phyloP scores from a whole-genome alignment of 1,140 invertebrate genomes.

The Pseudomyrmex cubaensis region DNA sequence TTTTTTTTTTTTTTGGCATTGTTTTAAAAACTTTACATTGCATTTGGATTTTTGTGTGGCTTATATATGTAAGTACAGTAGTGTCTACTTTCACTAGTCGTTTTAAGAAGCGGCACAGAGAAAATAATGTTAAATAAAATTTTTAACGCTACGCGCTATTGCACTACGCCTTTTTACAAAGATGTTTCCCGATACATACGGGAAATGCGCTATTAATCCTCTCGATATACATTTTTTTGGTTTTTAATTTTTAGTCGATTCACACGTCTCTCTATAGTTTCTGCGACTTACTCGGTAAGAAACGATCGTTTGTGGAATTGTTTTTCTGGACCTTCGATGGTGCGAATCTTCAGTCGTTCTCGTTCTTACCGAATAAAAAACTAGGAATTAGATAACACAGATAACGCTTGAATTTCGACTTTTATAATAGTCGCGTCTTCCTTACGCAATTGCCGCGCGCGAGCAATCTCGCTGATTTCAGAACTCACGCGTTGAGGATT shows the following conservation, averaged over 20 bases:
- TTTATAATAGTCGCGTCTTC: neutral
- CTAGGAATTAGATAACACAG: conserved; percentile 40
- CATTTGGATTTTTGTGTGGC: neutral
- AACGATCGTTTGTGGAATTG: conserved; percentile 17
- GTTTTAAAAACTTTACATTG: too few species aligned
- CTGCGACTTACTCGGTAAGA: conserved; percentile 26
- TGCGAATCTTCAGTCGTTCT: conserved; percentile 5
- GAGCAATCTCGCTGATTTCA: conserved; percentile 9
- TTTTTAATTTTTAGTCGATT: conserved; percentile 19
- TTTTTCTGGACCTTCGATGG: conserved; percentile 14
- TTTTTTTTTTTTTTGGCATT: too few species aligned
- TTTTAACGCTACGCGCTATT: conserved; percentile 64
- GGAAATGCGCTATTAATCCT: neutral
- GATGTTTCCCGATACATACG: conserved; percentile 20
- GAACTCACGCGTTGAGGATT: neutral
- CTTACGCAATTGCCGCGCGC: neutral
- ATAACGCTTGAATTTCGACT: conserved; percentile 33
- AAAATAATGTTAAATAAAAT: conserved; percentile 49
- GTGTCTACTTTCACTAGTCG: conserved; percentile 34
- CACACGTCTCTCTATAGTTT: conserved; percentile 26
- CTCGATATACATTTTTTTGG: conserved; percentile 23
- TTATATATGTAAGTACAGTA: neutral
- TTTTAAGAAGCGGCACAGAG: conserved; percentile 20
- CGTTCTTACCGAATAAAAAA: conserved; percentile 36
- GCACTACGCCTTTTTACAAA: conserved; percentile 73